These are phyloP conservation scores for Drosophila quadrilineata DNA, from an alignment of 1,140 invertebrate species.

Conservation along the genomic window DNA sequence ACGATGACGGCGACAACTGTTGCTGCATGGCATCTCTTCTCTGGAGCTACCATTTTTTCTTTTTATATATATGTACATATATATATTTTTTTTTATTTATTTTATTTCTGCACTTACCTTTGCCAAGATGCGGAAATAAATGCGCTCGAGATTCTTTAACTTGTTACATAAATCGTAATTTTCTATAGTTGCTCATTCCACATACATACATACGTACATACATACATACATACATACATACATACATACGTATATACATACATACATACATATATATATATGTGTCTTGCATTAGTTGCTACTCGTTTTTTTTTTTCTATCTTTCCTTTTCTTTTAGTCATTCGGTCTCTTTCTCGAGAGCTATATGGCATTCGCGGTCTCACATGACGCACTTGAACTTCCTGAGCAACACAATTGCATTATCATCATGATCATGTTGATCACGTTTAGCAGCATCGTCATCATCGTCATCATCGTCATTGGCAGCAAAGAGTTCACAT, in stretches of 20 bases:
- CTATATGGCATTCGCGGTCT: conserved; percentile 13
- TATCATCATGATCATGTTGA: too few relatives aligned
- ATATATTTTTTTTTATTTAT: not conserved
- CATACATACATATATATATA: conserved; percentile 62
- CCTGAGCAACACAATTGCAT: conserved; percentile 52
- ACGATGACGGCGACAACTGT: too few relatives aligned
- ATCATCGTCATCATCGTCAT: not conserved
- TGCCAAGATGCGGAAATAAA: conserved; percentile 72
- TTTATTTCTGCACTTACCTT: conserved; percentile 1
- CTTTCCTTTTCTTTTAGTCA: not conserved
- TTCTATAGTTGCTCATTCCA: conserved; percentile 72
- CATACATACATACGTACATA: conserved; percentile 65
- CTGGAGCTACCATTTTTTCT: not conserved
- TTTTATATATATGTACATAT: not conserved
- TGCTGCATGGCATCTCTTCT: conserved; percentile 8
- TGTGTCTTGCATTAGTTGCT: conserved; percentile 73
- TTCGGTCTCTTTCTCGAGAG: not conserved
- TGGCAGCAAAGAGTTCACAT: conserved; percentile 7
- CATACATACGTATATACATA: too few relatives aligned
- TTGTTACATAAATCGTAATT: conserved; percentile 80
- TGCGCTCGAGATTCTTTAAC: conserved; percentile 70
- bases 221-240: too few relatives aligned
- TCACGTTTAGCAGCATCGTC: not conserved
- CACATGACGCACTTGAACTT: conserved; percentile 64
- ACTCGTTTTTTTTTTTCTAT: conserved; percentile 43